These are phyloP conservation scores for Coenonympha arcania DNA, from an alignment of 2,888 invertebrate species.

Conservation along the genomic window DNA sequence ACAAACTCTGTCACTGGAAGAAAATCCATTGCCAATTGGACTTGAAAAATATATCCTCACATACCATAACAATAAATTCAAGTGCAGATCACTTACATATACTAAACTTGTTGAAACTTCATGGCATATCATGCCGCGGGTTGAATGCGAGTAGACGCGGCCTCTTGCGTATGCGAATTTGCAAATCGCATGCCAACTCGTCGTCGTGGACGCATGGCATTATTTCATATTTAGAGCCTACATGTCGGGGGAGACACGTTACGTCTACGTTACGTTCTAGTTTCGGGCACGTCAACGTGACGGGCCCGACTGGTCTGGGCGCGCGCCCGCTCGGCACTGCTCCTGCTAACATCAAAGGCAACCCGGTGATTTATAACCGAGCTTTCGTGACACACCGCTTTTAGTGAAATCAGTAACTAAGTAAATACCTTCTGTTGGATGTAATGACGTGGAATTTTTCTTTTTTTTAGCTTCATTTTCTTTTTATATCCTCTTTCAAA, in stretches of 20 bases:
- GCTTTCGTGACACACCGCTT: constrained; percentile 52
- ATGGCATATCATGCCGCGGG: constrained; percentile 4
- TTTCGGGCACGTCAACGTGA: constrained; percentile 15
- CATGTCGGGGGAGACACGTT: constrained; percentile 37
- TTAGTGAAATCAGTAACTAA: constrained; percentile 23
- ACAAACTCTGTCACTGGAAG: too few species aligned
- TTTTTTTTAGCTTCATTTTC: constrained; percentile 16
- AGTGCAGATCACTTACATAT: constrained; percentile 3
- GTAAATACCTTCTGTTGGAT: constrained; percentile 18
- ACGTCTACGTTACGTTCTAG: constrained; percentile 21
- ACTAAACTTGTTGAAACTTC: constrained; percentile 10
- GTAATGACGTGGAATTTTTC: constrained; percentile 20
- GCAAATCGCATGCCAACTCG: constrained; percentile 21
- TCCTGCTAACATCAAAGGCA: constrained; percentile 36
- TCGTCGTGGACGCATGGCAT: constrained; percentile 20
- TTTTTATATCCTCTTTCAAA: constrained; percentile 19
- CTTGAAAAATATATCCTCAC: too few species aligned
- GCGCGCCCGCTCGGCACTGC: constrained; percentile 61
- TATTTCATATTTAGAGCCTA: constrained; percentile 26
- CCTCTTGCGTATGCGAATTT: constrained; percentile 14
- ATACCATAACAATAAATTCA: too few species aligned
- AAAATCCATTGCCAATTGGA: too few species aligned
- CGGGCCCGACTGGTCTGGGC: constrained; percentile 36
- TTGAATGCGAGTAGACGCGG: background rate
- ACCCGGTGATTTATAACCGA: constrained; percentile 58